phyloP scores from a whole-genome alignment of 2,888 invertebrate species.

The Rhagium mordax region DNA sequence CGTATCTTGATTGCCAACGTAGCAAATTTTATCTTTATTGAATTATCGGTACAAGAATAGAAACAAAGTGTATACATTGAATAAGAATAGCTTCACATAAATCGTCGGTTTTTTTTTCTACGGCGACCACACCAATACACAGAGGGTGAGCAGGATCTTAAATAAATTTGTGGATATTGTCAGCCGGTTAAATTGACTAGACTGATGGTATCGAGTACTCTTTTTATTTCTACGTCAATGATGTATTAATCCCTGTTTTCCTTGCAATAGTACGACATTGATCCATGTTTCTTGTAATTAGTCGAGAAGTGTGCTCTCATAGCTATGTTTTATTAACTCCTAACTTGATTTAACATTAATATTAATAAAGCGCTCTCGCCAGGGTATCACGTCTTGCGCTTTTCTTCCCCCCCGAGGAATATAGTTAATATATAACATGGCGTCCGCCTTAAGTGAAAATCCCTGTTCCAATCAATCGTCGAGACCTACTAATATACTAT shows the following conservation, averaged over 20 bases:
- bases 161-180: neutral
- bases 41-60: neutral
- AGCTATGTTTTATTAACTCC: neutral
- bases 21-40: too few species aligned
- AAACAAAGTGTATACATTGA: neutral
- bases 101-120: neutral
- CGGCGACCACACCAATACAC: neutral
- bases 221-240: neutral
- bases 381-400: slow-evolving; percentile 38
- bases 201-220: neutral
- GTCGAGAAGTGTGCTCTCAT: neutral
- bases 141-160: neutral
- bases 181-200: neutral
- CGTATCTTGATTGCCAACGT: too few species aligned
- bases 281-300: neutral
- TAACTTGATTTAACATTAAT: neutral
- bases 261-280: neutral
- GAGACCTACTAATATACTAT: slow-evolving; percentile 32
- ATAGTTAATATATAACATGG: slow-evolving; percentile 34
- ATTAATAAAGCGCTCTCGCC: neutral
- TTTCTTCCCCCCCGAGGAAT: slow-evolving; percentile 35
- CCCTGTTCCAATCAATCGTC: slow-evolving; percentile 44
- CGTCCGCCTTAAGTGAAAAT: slow-evolving; percentile 42
- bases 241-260: neutral
- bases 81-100: neutral